A percentile compares a stretch with the other conserved stretches of the same genome.
These are phyloP conservation scores for Mesorhabditis belari DNA, from an alignment of 2,888 invertebrate species.

Conservation along the genomic window DNA sequence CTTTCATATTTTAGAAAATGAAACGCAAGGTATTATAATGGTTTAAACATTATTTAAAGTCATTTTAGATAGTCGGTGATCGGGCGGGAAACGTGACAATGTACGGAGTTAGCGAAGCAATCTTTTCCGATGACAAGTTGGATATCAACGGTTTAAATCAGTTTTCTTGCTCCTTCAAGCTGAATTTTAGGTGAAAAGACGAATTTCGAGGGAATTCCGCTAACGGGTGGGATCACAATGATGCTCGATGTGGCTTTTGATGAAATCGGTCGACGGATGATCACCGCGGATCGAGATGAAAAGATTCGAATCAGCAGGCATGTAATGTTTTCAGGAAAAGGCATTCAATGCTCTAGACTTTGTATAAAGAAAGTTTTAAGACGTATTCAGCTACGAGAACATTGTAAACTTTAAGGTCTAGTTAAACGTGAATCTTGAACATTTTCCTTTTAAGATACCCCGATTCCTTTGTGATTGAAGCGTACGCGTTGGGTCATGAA, in stretches of 20 bases:
- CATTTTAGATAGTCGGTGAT: constrained; percentile 29
- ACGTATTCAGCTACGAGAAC: background rate
- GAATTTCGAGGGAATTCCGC: constrained; percentile 12
- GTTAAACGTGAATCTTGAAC: background rate
- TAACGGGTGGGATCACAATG: constrained; percentile 37
- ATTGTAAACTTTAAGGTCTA: background rate
- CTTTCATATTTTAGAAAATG: no score
- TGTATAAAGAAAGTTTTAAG: background rate
- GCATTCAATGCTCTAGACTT: no score
- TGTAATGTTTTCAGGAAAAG: no score
- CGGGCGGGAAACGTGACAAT: constrained; percentile 27
- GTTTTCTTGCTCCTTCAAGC: background rate
- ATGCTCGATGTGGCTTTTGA: constrained; percentile 29
- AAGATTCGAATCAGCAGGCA: constrained; percentile 36
- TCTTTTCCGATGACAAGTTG: constrained; percentile 4
- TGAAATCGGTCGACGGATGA: constrained; percentile 15
- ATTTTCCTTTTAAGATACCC: background rate
- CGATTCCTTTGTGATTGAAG: constrained; percentile 26
- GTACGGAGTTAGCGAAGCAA: constrained; percentile 9
- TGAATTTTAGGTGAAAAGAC: constrained; percentile 9
- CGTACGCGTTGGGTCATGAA: constrained; percentile 30
- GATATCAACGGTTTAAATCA: constrained; percentile 8
- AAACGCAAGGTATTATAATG: no score
- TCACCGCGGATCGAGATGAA: constrained; percentile 40
- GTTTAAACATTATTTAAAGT: no score